phyloP scores from a whole-genome alignment of 2,888 invertebrate species.

The Apamea crenata region DNA sequence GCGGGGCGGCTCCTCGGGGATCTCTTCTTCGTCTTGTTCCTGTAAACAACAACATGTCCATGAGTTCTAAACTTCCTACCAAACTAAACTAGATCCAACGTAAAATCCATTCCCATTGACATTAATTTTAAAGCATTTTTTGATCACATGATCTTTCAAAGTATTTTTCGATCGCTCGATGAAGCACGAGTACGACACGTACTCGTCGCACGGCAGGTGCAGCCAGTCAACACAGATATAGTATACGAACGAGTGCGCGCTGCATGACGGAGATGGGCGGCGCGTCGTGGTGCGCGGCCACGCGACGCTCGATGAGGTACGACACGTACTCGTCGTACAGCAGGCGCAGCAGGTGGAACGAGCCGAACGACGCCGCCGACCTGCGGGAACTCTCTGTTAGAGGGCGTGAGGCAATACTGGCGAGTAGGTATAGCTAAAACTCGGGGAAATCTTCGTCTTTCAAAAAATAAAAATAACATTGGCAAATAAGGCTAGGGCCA shows the following conservation, averaged over 20 bases:
- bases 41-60: not conserved
- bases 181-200: too few species aligned
- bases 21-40: constrained; percentile 76
- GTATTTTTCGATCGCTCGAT: too few species aligned
- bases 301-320: constrained; percentile 99
- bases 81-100: not conserved
- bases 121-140: not conserved
- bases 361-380: constrained; percentile 99
- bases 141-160: not conserved
- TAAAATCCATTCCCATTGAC: not conserved
- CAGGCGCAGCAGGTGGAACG: constrained; percentile 99
- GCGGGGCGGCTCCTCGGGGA: constrained; percentile 69
- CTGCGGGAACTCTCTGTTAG: constrained; percentile 63
- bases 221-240: not conserved
- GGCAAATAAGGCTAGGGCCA: not conserved
- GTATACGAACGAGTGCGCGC: constrained; percentile 70
- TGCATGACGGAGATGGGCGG: constrained; percentile 98
- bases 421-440: too few species aligned
- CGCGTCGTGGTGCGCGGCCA: constrained; percentile 96
- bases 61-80: not conserved
- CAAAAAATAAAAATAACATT: not conserved
- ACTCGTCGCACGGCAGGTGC: too few species aligned
- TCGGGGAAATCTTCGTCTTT: not conserved
- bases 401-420: not conserved
- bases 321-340: constrained; percentile 99